Base-by-base conservation (phyloP, 2,888 invertebrate genomes). In the Malachius bipustulatus region DNA sequence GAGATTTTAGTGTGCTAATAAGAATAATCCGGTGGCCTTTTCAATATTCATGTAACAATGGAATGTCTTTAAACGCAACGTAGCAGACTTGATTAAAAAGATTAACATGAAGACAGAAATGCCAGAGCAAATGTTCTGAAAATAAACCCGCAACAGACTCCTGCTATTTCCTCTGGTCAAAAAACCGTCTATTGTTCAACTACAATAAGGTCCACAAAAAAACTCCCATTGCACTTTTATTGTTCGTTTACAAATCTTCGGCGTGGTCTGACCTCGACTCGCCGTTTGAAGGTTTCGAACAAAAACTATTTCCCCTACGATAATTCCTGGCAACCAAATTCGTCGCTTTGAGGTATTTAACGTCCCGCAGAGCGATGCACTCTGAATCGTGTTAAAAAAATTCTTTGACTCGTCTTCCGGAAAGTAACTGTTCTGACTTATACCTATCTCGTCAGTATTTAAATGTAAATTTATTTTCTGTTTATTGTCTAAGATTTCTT, bases 341-440 rank as follows among this genome's bases (percentile, higher is more conserved):
- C 51, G 55, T 47, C 45, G 48, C 49, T 47, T 47, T 49, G 49
- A 53, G 52, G 53, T 54, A 51, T 50, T 51, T 52, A 47, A 47
- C 46, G 48, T 49, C 49, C 48, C 42, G 47, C 41, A 47, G 56
- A 48, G 56, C 55, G 54, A 51, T 52, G 56, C 48, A 57, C 56
- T 56, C 48, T 54, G 49, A 55, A 57, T 55, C 54, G 47, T 51
- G 45, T 42, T 36, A 47, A 50, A 52, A 48, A 49, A 50, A 40
- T 37, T 33, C 14, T 6, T 9, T 6, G 26, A 35, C 38, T 45
- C 37, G n/a, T n/a, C 42, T 48, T 47, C 43, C 50, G 46, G 42
- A 47, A 55, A 57, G 53, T 57, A 57, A 56, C 56, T 48, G 55
- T 55, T 51, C 45, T 49, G 52, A 51, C 54, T 56, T 53, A 57